Conservation (phyloP, 2,113 vertebrate genomes). For the Brachypodius melanocephalos region DNA sequence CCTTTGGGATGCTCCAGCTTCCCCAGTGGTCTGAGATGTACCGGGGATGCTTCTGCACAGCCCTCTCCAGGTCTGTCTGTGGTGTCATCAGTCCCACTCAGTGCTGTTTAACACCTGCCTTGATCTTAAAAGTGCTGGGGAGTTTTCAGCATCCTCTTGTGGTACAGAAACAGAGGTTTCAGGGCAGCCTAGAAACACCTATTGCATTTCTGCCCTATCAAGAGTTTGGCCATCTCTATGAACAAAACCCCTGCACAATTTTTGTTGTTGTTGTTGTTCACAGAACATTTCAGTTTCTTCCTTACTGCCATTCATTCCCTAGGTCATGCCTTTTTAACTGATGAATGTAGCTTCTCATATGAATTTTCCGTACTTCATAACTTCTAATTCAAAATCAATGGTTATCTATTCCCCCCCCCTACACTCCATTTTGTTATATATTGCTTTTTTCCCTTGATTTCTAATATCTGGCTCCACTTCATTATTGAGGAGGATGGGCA, state of each 20-base stretch:
- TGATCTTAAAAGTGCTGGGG: background rate
- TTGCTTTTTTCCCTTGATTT: background rate
- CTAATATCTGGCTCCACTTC: background rate
- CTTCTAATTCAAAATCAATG: conserved; percentile 44
- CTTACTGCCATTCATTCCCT: background rate
- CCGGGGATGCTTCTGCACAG: rapidly evolving
- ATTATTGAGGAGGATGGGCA: background rate
- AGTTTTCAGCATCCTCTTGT: background rate
- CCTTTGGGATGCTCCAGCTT: background rate
- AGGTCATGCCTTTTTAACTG: background rate
- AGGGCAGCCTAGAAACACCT: background rate
- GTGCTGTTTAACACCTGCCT: background rate
- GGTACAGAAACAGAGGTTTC: background rate
- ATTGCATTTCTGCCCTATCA: background rate
- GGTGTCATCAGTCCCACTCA: rapidly evolving
- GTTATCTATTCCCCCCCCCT: background rate
- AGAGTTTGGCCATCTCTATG: background rate
- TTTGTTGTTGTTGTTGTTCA: background rate
- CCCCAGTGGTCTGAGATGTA: background rate
- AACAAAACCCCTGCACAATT: background rate
- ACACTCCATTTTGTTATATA: background rate
- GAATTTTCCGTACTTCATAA: conserved; percentile 28
- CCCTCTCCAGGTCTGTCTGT: background rate
- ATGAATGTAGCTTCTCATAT: background rate
- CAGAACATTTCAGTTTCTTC: background rate